These are phyloP conservation scores for Sebastes wilsoni DNA, from an alignment of 2,797 vertebrate species.

Conservation along the genomic window DNA sequence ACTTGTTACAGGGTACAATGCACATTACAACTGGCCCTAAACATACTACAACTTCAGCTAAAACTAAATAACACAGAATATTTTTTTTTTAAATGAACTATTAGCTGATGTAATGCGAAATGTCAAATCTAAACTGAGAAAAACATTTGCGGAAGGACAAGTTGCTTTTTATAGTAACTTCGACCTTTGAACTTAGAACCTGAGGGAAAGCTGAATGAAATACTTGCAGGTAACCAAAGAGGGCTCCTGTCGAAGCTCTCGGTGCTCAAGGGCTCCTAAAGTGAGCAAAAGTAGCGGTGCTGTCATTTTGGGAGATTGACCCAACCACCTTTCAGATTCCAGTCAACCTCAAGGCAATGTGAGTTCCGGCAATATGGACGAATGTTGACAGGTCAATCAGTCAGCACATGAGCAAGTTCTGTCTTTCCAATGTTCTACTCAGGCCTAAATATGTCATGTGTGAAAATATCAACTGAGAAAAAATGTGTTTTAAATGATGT, in stretches of 20 bases:
- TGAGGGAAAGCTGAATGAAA: constrained; percentile 28
- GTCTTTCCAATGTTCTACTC: constrained; percentile 10
- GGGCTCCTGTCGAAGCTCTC: constrained; percentile 7
- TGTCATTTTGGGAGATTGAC: constrained; percentile 37
- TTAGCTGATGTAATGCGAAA: neutral
- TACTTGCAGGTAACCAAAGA: constrained; percentile 18
- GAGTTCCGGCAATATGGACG: constrained; percentile 12
- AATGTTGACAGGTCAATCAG: constrained; percentile 60
- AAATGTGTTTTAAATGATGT: constrained; percentile 7
- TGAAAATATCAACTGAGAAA: constrained; percentile 31
- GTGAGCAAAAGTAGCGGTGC: constrained; percentile 6
- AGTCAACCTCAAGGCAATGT: constrained; percentile 35
- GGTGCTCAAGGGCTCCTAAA: constrained; percentile 24
- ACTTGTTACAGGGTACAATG: neutral
- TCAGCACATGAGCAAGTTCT: constrained; percentile 28
- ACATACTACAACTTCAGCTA: neutral
- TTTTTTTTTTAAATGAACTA: too few relatives aligned
- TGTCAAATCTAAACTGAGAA: neutral
- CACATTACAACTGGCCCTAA: neutral
- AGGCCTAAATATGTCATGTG: constrained; percentile 25
- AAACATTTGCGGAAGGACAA: neutral
- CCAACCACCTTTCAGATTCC: constrained; percentile 39
- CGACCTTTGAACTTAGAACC: constrained; percentile 4
- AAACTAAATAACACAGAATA: neutral
- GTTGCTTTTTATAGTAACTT: neutral